Percentiles rank a stretch among this genome's conserved stretches.
Evolutionary conservation across 2,888 invertebrate species (phyloP).

Genomic region (Trachelus troglodyta): DNA sequence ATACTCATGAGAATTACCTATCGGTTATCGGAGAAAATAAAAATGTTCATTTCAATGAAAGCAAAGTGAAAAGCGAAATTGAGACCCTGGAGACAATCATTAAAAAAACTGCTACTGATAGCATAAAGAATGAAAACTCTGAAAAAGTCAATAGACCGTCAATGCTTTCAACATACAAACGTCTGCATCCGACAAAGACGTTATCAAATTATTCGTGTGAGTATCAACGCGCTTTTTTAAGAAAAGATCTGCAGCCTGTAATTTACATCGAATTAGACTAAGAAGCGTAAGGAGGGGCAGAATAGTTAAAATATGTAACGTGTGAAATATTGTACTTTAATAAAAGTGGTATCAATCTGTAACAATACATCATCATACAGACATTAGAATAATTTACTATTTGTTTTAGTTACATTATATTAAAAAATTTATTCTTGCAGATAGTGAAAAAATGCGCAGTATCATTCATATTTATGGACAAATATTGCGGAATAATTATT

Average conservation of each 20-base stretch:
- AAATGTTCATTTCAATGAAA: not conserved
- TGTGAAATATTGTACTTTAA: not conserved
- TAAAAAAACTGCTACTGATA: not conserved
- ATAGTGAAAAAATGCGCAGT: not conserved
- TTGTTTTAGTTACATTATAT: not conserved
- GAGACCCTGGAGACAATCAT: not conserved
- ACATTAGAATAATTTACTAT: not conserved
- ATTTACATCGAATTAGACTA: not conserved
- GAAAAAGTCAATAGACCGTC: not conserved
- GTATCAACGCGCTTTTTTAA: constrained; percentile 11
- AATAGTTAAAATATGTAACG: not conserved
- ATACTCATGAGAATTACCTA: not conserved
- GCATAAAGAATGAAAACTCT: not conserved
- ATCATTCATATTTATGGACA: not conserved
- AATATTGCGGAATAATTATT: not conserved
- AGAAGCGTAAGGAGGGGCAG: not conserved
- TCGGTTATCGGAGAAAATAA: not conserved
- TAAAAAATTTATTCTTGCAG: not conserved
- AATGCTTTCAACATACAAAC: not conserved
- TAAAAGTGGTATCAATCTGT: not conserved
- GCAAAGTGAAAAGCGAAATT: not conserved
- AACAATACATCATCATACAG: not conserved
- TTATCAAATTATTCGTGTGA: constrained; percentile 31
- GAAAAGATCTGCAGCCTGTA: not conserved
- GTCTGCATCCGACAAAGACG: not conserved